phyloP scores from a whole-genome alignment of 2,797 vertebrate species.

The Anniella stebbinsi region DNA sequence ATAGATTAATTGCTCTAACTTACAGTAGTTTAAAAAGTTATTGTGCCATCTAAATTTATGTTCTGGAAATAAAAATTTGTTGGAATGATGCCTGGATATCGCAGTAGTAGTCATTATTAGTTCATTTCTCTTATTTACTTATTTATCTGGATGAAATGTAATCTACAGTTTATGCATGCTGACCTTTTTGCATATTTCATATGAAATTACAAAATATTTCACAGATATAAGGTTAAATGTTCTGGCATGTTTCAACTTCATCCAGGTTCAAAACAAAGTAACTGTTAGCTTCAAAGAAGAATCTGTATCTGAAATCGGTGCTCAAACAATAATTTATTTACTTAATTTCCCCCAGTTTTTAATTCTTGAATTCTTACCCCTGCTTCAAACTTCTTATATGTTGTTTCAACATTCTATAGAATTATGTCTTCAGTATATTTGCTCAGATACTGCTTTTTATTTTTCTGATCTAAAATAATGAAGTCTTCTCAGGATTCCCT shows the following conservation, averaged over 20 bases:
- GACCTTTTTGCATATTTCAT: constrained; percentile 2
- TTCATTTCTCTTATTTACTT: constrained; percentile 42
- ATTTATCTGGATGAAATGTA: constrained; percentile 12
- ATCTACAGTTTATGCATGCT: constrained; percentile 39
- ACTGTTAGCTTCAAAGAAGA: background rate
- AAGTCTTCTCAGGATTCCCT: constrained; percentile 38
- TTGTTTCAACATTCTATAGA: background rate
- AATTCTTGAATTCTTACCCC: constrained; percentile 35
- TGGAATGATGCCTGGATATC: constrained; percentile 61
- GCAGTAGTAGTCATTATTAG: constrained; percentile 40
- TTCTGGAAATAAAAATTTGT: constrained; percentile 66
- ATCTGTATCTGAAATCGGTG: background rate
- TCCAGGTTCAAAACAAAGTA: background rate
- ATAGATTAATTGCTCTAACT: constrained; percentile 59
- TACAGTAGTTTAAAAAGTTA: constrained; percentile 71
- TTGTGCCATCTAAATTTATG: constrained; percentile 61
- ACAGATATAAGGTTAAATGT: background rate
- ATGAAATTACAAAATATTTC: background rate
- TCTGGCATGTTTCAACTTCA: background rate
- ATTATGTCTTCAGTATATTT: constrained; percentile 56
- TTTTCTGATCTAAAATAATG: constrained; percentile 65
- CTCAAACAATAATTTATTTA: background rate
- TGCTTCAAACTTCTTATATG: constrained; percentile 34
- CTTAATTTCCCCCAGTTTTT: background rate
- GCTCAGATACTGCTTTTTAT: constrained; percentile 57